Conservation (phyloP, 2,113 vertebrate species). For the Nibea albiflora region DNA sequence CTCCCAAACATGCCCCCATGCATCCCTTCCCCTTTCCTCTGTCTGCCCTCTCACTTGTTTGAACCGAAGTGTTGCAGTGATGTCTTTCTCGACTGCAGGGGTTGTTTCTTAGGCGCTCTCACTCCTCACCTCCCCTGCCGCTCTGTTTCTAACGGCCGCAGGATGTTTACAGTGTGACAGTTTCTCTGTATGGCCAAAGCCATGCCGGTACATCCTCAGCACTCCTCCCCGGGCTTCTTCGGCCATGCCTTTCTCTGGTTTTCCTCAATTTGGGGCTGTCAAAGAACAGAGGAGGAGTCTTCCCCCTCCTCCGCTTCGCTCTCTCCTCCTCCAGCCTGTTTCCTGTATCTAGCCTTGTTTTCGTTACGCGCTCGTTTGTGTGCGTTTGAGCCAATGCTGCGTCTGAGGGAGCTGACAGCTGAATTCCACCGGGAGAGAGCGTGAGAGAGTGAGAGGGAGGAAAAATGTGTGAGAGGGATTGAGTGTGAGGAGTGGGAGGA, state of each 20-base stretch:
- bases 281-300: constrained; percentile 75
- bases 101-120: constrained; percentile 41
- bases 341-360: constrained; percentile 83
- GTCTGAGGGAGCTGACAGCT: constrained; percentile 80
- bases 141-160: constrained; percentile 55
- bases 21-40: constrained; percentile 19
- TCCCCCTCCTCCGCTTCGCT: constrained; percentile 46
- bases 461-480: constrained; percentile 65
- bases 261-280: constrained; percentile 70
- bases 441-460: constrained; percentile 61
- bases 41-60: constrained; percentile 44
- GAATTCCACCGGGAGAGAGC: constrained; percentile 78
- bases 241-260: constrained; percentile 57
- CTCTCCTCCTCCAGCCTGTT: constrained; percentile 71
- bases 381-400: constrained; percentile 69
- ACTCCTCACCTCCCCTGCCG: constrained; percentile 54
- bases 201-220: constrained; percentile 26
- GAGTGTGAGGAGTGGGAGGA: constrained; percentile 64
- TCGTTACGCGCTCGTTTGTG: constrained; percentile 74
- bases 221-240: constrained; percentile 47
- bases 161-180: constrained; percentile 68
- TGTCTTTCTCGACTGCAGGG: constrained; percentile 54
- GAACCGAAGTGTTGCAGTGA: constrained; percentile 41
- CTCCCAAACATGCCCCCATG: constrained; percentile 58
- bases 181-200: constrained; percentile 59